These are phyloP conservation scores for Mythimna loreyi DNA, from an alignment of 2,888 invertebrate species.

Conservation along the genomic window DNA sequence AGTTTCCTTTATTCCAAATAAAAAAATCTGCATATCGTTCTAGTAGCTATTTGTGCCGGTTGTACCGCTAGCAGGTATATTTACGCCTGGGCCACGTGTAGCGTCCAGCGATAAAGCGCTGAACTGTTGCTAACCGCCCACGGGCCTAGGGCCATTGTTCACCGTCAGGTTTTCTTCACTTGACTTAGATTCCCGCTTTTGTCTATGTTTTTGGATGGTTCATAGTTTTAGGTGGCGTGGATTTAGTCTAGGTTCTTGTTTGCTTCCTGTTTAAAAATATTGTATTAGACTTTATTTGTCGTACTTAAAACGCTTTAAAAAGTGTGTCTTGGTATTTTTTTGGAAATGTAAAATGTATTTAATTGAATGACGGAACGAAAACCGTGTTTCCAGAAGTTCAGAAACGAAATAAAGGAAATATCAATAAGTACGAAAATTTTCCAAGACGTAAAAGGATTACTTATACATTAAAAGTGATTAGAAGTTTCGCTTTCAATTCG, in stretches of 20 bases:
- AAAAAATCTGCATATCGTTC: neutral
- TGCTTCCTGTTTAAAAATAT: too few relatives aligned
- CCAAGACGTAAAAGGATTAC: slow-evolving; percentile 54
- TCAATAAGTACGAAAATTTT: slow-evolving; percentile 38
- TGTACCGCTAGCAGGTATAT: slow-evolving; percentile 24
- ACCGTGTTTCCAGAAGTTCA: slow-evolving; percentile 3
- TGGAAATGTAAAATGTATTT: neutral
- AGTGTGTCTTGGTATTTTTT: neutral
- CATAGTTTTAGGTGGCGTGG: slow-evolving; percentile 21
- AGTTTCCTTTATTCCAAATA: neutral
- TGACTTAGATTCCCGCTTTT: slow-evolving; percentile 44
- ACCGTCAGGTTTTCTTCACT: slow-evolving; percentile 41
- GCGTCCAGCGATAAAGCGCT: slow-evolving; percentile 25
- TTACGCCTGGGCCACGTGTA: slow-evolving; percentile 41
- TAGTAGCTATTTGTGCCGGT: slow-evolving; percentile 5
- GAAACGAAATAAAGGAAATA: slow-evolving; percentile 44
- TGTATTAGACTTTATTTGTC: too few relatives aligned
- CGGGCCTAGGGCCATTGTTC: slow-evolving; percentile 22
- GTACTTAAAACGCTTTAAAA: too few relatives aligned
- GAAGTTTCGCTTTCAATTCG: slow-evolving; percentile 62
- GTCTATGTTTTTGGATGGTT: slow-evolving; percentile 33
- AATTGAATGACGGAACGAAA: neutral
- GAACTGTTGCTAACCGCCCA: slow-evolving; percentile 46
- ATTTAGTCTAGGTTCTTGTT: neutral
- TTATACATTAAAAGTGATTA: slow-evolving; percentile 58